Evolutionary conservation across 2,113 vertebrate species (phyloP).

Genomic region (Rattus rattus): DNA sequence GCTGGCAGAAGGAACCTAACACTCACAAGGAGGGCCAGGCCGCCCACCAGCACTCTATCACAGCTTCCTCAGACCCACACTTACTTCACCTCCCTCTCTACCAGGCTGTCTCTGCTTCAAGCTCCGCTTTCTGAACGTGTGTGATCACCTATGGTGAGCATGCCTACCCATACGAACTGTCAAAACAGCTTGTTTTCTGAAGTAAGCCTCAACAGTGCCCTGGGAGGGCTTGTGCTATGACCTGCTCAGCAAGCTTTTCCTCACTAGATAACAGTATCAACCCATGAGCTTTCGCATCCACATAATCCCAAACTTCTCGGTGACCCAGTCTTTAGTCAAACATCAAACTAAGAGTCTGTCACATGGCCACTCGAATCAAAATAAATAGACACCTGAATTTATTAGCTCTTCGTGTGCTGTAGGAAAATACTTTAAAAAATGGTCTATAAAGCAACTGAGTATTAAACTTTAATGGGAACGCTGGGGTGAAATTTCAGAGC

Average conservation of each 20-base stretch:
- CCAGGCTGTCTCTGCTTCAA: background rate
- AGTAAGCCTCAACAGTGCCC: background rate
- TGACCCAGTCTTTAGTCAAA: background rate
- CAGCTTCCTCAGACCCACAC: too few relatives aligned
- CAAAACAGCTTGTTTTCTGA: background rate
- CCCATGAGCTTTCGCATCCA: background rate
- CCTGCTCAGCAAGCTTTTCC: background rate
- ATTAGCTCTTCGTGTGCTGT: background rate
- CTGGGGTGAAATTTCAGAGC: background rate
- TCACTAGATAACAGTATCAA: background rate
- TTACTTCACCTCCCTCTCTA: background rate
- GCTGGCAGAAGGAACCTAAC: background rate
- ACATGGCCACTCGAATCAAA: constrained; percentile 22
- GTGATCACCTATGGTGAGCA: background rate
- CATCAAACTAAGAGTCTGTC: constrained; percentile 33
- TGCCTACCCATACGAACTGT: background rate
- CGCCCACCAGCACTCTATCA: too few relatives aligned
- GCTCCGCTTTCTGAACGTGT: background rate
- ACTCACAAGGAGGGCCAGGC: background rate
- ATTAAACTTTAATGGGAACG: constrained; percentile 4
- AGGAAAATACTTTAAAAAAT: constrained; percentile 52
- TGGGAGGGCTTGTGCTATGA: background rate
- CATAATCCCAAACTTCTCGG: constrained; percentile 21
- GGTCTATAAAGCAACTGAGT: background rate
- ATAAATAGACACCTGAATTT: background rate